A percentile compares a stretch with the other conserved stretches of the same genome.
Evolutionary conservation across 2,113 vertebrate species (phyloP).

Genomic region (Tachuris rubrigastra): DNA sequence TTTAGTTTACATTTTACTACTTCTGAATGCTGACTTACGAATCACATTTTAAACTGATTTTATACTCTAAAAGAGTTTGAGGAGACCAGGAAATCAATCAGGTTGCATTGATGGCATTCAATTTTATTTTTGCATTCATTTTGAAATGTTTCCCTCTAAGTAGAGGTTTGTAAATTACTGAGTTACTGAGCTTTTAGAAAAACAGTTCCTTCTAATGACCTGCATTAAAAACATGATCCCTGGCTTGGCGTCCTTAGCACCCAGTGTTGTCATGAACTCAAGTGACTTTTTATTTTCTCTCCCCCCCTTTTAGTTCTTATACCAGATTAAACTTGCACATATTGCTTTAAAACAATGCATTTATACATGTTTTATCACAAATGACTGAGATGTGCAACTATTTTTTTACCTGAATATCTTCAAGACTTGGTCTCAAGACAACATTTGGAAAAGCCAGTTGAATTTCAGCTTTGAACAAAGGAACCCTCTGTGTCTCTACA

Average conservation of each 20-base stretch:
- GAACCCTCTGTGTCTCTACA: slow-evolving; percentile 11
- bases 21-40: neutral
- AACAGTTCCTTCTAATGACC: neutral
- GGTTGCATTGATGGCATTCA: neutral
- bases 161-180: neutral
- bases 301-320: neutral
- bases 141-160: neutral
- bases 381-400: neutral
- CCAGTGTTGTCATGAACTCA: neutral
- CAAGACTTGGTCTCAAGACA: slow-evolving; percentile 79
- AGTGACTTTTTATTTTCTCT: neutral
- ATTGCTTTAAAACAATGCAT: neutral
- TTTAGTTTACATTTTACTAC: neutral
- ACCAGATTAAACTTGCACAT: neutral
- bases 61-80: neutral
- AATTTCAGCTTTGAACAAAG: slow-evolving; percentile 78
- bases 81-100: neutral
- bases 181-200: neutral
- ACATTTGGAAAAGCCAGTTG: slow-evolving; percentile 82
- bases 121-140: neutral
- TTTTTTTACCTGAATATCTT: slow-evolving; percentile 81
- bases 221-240: neutral
- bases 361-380: neutral
- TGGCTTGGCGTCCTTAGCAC: neutral
- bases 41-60: neutral